Evolutionary conservation across 2,113 vertebrate species (phyloP), one percentile per base, ranked within the genome.

Genomic region (Embiotoca jacksoni): DNA sequence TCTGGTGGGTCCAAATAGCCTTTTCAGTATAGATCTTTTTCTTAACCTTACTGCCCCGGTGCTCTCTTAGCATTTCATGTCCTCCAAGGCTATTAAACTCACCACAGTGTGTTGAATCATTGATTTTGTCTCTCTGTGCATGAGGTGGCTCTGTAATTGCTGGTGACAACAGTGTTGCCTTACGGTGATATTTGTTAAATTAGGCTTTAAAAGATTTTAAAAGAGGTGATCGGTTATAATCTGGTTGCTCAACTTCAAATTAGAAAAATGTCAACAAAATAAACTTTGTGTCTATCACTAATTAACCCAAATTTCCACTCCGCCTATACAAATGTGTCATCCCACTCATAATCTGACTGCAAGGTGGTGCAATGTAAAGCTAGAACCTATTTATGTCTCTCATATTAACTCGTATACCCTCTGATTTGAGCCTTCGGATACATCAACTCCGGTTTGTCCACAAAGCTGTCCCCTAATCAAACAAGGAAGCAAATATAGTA

Each of bases 101-200:
- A 72, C 68, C 86, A 81, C 83, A 81, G 73, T 58, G 82, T 80
- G 83, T 85, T 87, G 85, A 72, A 77, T 85, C 90, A 93, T 91
- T 91, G 91, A 93, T 93, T 93, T 85, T 91, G 89, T 89, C 91
- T 81, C 87, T 87, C 73, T 59, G 66, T 54, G 70, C 63, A 86
- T 64, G 58, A 88, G 86, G 75, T 88, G 87, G 69, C 67, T 54
- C 75, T 88, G 72, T 91, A 92, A 93, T 90, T 88, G 89, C 81
- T 72, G 47, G 88, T 82, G 87, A 87, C 88, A 90, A 80, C 63
- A 60, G 56, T 56, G 64, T 37, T 82, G 59, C 54, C 61, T 70
- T 72, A 69, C 72, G 64, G 79, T 76, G 52, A 72, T 68, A 72
- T 82, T 71, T 75, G 23, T 58, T 67, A 59, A 75, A 69, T 50